These are phyloP conservation scores for Eristalinus aeneus DNA, from an alignment of 2,888 invertebrate species.

Conservation along the genomic window DNA sequence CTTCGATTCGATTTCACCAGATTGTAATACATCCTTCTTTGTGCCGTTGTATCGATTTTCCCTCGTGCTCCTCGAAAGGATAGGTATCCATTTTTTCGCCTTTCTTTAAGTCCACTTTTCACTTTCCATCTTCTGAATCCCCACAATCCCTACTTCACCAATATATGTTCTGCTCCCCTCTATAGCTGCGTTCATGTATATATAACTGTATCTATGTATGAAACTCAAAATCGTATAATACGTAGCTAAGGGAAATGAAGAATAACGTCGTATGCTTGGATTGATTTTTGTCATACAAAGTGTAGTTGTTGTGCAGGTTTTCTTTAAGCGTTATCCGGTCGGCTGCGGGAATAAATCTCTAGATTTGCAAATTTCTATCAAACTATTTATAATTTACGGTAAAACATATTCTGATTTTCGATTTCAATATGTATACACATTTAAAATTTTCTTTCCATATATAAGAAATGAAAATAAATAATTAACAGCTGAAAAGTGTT, in stretches of 20 bases:
- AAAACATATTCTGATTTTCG: neutral
- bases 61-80: constrained; percentile 34
- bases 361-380: constrained; percentile 21
- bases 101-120: constrained; percentile 18
- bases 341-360: constrained; percentile 28
- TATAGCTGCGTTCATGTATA: constrained; percentile 15
- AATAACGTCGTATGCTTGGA: constrained; percentile 51
- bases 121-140: constrained; percentile 26
- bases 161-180: constrained; percentile 27
- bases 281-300: constrained; percentile 65
- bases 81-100: constrained; percentile 49
- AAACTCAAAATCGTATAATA: neutral
- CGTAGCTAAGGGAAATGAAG: constrained; percentile 51
- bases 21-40: constrained; percentile 17
- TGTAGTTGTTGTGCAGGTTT: constrained; percentile 46
- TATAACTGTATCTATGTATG: neutral
- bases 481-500: neutral
- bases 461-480: neutral
- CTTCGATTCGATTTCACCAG: neutral
- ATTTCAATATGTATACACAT: neutral
- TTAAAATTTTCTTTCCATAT: neutral
- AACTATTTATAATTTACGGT: constrained; percentile 3
- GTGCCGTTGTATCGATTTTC: constrained; percentile 61
- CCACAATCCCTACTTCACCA: constrained; percentile 47
- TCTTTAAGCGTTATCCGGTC: constrained; percentile 9